Conservation (phyloP, 2,888 invertebrate genomes). For the Andricus curvator region DNA sequence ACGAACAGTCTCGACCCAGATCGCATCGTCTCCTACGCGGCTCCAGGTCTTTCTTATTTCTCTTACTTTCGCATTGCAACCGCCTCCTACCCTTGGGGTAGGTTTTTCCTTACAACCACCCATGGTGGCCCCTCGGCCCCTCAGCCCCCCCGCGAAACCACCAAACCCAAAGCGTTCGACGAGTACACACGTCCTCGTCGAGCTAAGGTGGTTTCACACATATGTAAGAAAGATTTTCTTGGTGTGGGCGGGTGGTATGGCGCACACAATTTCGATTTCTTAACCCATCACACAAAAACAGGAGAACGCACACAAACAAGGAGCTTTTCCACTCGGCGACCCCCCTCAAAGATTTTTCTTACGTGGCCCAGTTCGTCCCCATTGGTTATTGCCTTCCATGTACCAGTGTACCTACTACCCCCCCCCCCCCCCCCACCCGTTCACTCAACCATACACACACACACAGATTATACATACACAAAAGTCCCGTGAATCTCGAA, state of each 20-base stretch:
- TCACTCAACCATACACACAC: conserved; percentile 15
- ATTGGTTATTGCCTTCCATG: conserved; percentile 70
- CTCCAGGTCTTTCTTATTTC: conserved; percentile 66
- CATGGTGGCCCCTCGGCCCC: conserved; percentile 33
- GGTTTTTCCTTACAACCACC: conserved; percentile 67
- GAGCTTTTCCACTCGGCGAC: conserved; percentile 62
- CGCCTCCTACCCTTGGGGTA: conserved; percentile 67
- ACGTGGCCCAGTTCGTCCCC: conserved; percentile 72
- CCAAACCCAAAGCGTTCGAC: conserved; percentile 26
- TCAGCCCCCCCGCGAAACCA: conserved; percentile 10
- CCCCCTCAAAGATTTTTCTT: conserved; percentile 70
- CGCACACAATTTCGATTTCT: conserved; percentile 59
- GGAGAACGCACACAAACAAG: conserved; percentile 54
- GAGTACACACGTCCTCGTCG: conserved; percentile 17
- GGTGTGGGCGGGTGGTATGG: conserved; percentile 49
- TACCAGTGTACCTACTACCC: conserved; percentile 52
- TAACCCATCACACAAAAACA: conserved; percentile 52
- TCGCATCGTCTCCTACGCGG: conserved; percentile 69
- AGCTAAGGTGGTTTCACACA: conserved; percentile 28
- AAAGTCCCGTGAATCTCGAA: conserved; percentile 41
- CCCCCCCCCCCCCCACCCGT: not conserved
- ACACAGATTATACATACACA: not conserved
- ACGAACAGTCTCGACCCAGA: conserved; percentile 77
- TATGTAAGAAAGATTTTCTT: conserved; percentile 29
- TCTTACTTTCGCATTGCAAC: conserved; percentile 65